Evolutionary conservation across 2,888 invertebrate genomes (phyloP), one percentile per base, ranked within the genome.

Genomic region (Melanchra persicariae): DNA sequence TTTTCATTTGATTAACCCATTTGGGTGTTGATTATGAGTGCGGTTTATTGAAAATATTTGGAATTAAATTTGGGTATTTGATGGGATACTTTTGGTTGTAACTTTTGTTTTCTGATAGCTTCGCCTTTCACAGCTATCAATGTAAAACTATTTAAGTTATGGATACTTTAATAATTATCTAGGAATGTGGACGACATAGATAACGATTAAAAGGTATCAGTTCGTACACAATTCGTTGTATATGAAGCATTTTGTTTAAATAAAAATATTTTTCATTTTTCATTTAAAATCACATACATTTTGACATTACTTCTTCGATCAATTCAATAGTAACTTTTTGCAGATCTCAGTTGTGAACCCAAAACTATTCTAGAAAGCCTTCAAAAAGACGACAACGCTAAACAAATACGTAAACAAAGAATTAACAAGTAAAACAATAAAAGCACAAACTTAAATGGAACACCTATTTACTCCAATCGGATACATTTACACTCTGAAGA

Each of bases 401-500:
- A 57, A 59, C 47, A 66, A 82, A 77, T 34, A 73, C 66, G 67
- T 64, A 51, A 30, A 17, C 24, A 79, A 17, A 61, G 24, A 70
- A 61, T 70, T 62, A 78, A 77, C 67, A 81, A 71, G 63, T 68
- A 61, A 30, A 78, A 54, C 74, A 81, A 79, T 79, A 79, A 82
- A 81, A 82, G 59, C 60, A 54, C 65, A 74, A 64, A 67, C 69
- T 60, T 79, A 79, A 85, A 82, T 62, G 54, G 60, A 76, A 51
- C 65, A 75, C 79, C 81, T 71, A 77, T 82, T 84, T 81, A 79
- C 81, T 70, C 57, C 63, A 66, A 73, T 66, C 47, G 71, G 63
- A 87, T 83, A 86, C 85, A 88, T 89, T 87, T 88, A 86, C 86
- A 78, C 77, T 62, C 82, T 81, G 86, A 74, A 87, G 88, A 69